Conservation (phyloP, 2,888 invertebrate genomes). For the Drosophila testacea region DNA sequence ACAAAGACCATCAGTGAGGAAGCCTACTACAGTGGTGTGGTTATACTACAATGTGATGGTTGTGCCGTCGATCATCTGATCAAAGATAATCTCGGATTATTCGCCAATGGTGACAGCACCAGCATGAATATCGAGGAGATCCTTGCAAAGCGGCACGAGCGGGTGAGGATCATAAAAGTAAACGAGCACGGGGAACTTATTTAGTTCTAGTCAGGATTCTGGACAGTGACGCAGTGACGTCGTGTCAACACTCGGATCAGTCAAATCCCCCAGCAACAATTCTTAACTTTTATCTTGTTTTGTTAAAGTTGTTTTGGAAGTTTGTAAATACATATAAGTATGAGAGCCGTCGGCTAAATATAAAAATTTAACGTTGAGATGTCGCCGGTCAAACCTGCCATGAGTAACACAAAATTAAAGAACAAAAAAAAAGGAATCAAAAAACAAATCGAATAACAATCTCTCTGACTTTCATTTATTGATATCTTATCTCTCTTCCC, state of each 20-base stretch:
- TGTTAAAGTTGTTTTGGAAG: constrained; percentile 21
- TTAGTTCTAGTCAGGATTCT: constrained; percentile 67
- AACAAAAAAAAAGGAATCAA: constrained; percentile 3
- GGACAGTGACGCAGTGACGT: constrained; percentile 48
- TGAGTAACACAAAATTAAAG: constrained; percentile 36
- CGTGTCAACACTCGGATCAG: constrained; percentile 22
- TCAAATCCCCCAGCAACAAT: constrained; percentile 6
- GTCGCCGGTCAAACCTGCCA: constrained; percentile 35
- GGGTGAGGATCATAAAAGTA: constrained; percentile 79
- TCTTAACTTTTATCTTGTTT: constrained; percentile 34
- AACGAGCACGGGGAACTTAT: constrained; percentile 83
- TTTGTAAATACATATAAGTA: constrained; percentile 37
- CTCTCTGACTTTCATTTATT: constrained; percentile 22
- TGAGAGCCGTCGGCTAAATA: constrained; percentile 53
- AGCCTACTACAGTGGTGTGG: constrained; percentile 81
- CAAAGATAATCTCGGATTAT: constrained; percentile 82
- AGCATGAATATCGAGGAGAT: constrained; percentile 78
- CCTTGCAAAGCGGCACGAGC: constrained; percentile 76
- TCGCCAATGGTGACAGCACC: constrained; percentile 73
- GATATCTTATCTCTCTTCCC: constrained; percentile 21
- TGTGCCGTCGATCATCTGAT: constrained; percentile 83
- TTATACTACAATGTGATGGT: constrained; percentile 83
- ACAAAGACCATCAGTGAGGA: constrained; percentile 82
- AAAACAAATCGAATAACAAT: constrained; percentile 28
- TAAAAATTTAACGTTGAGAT: constrained; percentile 32